Base-by-base conservation (phyloP, 1,140 invertebrate species). In the Alviniconcha marisindica region DNA sequence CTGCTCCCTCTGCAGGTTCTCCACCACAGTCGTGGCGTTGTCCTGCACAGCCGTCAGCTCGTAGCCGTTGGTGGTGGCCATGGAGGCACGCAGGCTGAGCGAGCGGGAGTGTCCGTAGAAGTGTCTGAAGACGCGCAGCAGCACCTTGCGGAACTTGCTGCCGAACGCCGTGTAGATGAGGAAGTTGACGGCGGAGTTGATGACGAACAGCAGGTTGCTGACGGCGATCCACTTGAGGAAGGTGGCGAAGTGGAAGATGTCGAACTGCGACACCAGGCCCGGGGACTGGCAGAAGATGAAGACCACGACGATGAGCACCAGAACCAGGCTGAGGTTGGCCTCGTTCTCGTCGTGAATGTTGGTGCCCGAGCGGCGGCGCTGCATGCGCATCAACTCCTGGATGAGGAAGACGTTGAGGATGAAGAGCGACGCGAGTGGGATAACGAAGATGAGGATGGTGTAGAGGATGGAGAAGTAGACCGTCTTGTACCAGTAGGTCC, bases 121-220 rank as follows among this genome's bases (percentile, higher is more conserved):
- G n/a, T 56, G 71, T 31, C 77, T 79, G 83, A 91, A 89, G n/a
- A 88, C 85, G 40, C 88, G 88, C 24, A 89, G 80, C 40, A 91
- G 82, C 21, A 88, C 84, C 80, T 88, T 88, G 56, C 91, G 76
- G 79, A 92, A 92, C 66, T 88, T 89, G 54, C 89, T 77, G 38
- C 90, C 91, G 76, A 92, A 91, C 7, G 88, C 89, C 15, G 90
- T 91, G 84, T 92, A 92, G 48, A 92, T 91, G 33, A 92, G 87
- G 78, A 92, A 92, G 69, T 92, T 92, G n/a, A 92, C 89, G 51
- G 91, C 91, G 3, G 91, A 92, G 79, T 92, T 92, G 14, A 88
- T 69, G 33, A 89, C 87, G 84, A 92, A 90, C 12, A 92, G 74
- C 54, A 88, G 86, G 77, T 92, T 92, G 77, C 89, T 90, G 21